Conservation (phyloP, 2,797 vertebrate species). For the Graptemys geographica region DNA sequence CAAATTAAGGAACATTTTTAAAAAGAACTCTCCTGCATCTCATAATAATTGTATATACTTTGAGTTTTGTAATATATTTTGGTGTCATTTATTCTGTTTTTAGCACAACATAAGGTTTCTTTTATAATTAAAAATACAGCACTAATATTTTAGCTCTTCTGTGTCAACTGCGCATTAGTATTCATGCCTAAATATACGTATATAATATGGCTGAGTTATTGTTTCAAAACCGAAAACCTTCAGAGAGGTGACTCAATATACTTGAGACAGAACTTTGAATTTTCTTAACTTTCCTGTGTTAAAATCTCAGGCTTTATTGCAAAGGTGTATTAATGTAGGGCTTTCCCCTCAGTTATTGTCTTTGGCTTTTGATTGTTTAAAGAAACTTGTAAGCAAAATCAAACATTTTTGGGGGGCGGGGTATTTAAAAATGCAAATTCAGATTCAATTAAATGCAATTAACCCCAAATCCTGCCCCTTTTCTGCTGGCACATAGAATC, state of each 20-base stretch:
- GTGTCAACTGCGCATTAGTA: constrained; percentile 15
- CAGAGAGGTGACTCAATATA: not conserved
- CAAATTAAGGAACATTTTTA: not conserved
- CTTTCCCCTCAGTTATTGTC: not conserved
- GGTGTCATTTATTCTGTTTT: not conserved
- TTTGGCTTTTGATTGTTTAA: constrained; percentile 19
- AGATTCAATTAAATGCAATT: constrained; percentile 52
- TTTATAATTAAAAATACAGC: constrained; percentile 19
- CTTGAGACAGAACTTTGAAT: constrained; percentile 26
- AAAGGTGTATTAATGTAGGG: not conserved
- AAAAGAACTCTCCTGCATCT: not conserved
- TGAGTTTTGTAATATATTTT: constrained; percentile 25
- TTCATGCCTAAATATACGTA: not conserved
- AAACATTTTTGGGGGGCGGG: not conserved
- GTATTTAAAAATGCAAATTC: constrained; percentile 57
- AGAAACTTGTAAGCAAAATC: constrained; percentile 37
- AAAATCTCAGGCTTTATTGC: constrained; percentile 42
- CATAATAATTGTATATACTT: constrained; percentile 20
- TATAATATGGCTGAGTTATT: constrained; percentile 20
- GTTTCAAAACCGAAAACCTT: not conserved
- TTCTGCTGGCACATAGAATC: not conserved
- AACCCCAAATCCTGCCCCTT: constrained; percentile 30
- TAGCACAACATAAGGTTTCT: constrained; percentile 1
- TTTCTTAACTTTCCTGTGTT: constrained; percentile 3
- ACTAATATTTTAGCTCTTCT: constrained; percentile 1